Evolutionary conservation across 2,113 vertebrate species (phyloP).

Genomic region (Coturnix japonica): DNA sequence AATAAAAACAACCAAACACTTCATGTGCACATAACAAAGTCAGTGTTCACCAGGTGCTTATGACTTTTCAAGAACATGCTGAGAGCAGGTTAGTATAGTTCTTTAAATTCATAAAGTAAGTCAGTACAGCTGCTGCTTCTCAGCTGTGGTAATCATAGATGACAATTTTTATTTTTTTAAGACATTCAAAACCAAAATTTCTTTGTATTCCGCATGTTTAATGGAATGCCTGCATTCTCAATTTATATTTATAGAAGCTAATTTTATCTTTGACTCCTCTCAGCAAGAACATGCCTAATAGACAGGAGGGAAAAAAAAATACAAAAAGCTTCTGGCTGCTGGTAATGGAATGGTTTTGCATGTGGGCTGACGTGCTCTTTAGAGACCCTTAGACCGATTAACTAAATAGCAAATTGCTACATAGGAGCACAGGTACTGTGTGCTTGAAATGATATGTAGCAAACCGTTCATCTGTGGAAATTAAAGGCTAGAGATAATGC

Average conservation of each 20-base stretch:
- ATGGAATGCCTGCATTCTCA: background rate
- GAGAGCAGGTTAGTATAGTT: background rate
- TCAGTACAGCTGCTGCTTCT: slow-evolving; percentile 24
- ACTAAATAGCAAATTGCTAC: background rate
- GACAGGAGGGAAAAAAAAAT: background rate
- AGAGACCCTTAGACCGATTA: background rate
- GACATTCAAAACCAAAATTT: background rate
- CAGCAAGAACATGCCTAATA: background rate
- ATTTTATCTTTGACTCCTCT: slow-evolving; percentile 23
- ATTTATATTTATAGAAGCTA: slow-evolving; percentile 12
- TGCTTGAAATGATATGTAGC: background rate
- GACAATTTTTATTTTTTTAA: background rate
- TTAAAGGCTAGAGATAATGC: background rate
- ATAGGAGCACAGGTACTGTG: background rate
- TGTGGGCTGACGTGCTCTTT: background rate
- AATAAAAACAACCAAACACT: background rate
- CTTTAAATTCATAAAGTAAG: background rate
- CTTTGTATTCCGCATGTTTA: background rate
- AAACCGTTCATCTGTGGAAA: background rate
- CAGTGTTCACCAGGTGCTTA: background rate
- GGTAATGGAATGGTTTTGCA: background rate
- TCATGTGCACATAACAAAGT: background rate
- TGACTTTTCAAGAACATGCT: background rate
- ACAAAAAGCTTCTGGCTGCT: background rate
- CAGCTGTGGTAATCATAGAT: background rate